Base-by-base conservation (phyloP, 2,888 invertebrate genomes). In the Eumerus sabulonum region DNA sequence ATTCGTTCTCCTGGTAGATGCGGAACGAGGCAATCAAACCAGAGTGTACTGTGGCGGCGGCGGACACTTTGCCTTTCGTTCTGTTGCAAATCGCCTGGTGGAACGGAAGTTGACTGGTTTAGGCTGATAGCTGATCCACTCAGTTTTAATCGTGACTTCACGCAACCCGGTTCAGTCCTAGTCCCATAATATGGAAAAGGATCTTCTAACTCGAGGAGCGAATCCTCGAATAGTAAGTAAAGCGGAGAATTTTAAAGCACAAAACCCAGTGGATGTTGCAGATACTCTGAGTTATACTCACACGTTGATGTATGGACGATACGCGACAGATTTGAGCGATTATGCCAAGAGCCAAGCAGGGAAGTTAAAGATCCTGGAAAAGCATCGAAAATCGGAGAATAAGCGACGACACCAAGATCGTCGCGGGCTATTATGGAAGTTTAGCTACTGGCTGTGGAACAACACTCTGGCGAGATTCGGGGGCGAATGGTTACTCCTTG, bases 401-500 rank as follows among this genome's bases (percentile, higher is more conserved):
- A 93, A 92, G 86, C 90, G 91, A n/a, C 90, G 92, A 45, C n/a
- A n/a, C n/a, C n/a, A n/a, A n/a, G n/a, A n/a, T n/a, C n/a, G n/a
- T n/a, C n/a, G n/a, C n/a, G n/a, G n/a, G n/a, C n/a, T n/a, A n/a
- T 99, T 7, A 90, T 99, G 68, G 96, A 97, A 0, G 97, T 98
- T 27, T 98, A 98, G 97, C 96, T 97, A 83, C 94, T 93, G 92
- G 88, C 87, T 95, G 82, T 97, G 97, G 97, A 92, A 93, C 85
- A 94, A 96, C 89, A 94, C 95, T 44, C 95, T 97, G 86, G 97
- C 96, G 19, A 91, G 94, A 83, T 91, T 96, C 56, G 98, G 98
- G 66, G 98, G 98, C 89, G 98, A 98, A 89, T 98, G 98, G 98
- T 94, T 98, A 62, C 98, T 98, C 90, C 91, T 98, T 84, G 97